These are phyloP conservation scores for Automeris io DNA, from an alignment of 2,888 invertebrate genomes.

Conservation along the genomic window DNA sequence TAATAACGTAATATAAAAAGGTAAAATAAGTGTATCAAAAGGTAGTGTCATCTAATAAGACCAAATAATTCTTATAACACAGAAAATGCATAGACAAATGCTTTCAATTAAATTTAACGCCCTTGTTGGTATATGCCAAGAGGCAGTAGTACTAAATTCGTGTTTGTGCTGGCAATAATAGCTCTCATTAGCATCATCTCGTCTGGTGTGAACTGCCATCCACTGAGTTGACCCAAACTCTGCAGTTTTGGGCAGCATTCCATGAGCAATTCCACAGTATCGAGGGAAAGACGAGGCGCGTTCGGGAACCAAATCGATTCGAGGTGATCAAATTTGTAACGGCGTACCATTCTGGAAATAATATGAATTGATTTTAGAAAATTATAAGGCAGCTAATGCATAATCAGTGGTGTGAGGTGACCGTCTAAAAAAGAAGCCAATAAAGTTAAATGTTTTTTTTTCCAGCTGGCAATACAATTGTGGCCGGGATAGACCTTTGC, in stretches of 20 bases:
- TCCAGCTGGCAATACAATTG: too few species aligned
- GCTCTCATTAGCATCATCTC: slow-evolving; percentile 81
- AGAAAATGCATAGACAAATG: background rate
- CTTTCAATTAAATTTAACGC: slow-evolving; percentile 17
- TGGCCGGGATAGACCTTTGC: too few species aligned
- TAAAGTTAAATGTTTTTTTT: too few species aligned
- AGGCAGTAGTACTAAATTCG: slow-evolving; percentile 79
- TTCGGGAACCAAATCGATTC: slow-evolving; percentile 84
- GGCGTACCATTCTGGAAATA: slow-evolving; percentile 78
- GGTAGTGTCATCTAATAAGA: too few species aligned
- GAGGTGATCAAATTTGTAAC: slow-evolving; percentile 78
- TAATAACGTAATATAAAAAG: too few species aligned
- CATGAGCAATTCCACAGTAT: slow-evolving; percentile 81
- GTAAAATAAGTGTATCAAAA: too few species aligned
- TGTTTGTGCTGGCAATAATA: slow-evolving; percentile 80
- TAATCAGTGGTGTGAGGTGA: too few species aligned
- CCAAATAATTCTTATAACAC: too few species aligned
- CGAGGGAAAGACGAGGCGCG: slow-evolving; percentile 79
- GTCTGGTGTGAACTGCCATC: slow-evolving; percentile 81
- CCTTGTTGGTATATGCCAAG: slow-evolving; percentile 74
- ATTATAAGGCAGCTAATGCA: background rate
- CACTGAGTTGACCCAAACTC: slow-evolving; percentile 81
- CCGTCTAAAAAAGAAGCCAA: too few species aligned
- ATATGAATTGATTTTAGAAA: slow-evolving; percentile 5
- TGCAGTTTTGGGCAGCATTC: slow-evolving; percentile 80